A percentile compares a stretch with the other conserved stretches of the same genome.
Conservation (phyloP, 2,113 vertebrate species). For the Microtus montanus region DNA sequence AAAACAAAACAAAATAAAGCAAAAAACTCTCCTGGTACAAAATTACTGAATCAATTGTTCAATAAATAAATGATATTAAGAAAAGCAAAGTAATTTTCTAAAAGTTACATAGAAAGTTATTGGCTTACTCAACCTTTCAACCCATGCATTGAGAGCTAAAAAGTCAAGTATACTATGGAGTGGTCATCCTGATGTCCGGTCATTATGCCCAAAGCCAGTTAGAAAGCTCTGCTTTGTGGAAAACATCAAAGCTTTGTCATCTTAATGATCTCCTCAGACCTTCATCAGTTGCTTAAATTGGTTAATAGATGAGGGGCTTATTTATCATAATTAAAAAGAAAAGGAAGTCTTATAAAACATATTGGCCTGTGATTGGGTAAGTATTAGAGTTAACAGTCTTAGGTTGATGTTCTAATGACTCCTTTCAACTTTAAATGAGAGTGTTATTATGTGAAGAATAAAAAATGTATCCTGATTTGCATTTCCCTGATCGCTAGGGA, state of each 20-base stretch:
- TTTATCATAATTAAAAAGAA: neutral
- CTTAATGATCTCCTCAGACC: neutral
- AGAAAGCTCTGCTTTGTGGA: neutral
- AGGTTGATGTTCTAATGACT: neutral
- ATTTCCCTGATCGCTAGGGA: no score
- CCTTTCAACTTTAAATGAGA: constrained; percentile 24
- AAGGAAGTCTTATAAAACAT: constrained; percentile 13
- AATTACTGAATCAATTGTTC: neutral
- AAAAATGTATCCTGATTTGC: neutral
- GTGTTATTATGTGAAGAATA: neutral
- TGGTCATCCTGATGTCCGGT: neutral
- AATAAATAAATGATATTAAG: neutral
- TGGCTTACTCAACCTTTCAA: neutral
- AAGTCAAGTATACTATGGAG: neutral
- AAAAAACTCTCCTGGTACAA: neutral
- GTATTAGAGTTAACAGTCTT: constrained; percentile 6
- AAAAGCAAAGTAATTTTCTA: neutral
- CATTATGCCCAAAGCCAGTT: neutral
- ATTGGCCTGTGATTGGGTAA: neutral
- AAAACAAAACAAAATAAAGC: neutral
- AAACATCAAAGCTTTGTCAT: neutral
- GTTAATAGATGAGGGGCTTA: neutral
- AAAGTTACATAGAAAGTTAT: neutral
- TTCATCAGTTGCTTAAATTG: neutral
- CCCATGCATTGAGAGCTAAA: neutral